Conservation (phyloP, 2,888 invertebrate genomes). For the Petrolisthes cinctipes region DNA sequence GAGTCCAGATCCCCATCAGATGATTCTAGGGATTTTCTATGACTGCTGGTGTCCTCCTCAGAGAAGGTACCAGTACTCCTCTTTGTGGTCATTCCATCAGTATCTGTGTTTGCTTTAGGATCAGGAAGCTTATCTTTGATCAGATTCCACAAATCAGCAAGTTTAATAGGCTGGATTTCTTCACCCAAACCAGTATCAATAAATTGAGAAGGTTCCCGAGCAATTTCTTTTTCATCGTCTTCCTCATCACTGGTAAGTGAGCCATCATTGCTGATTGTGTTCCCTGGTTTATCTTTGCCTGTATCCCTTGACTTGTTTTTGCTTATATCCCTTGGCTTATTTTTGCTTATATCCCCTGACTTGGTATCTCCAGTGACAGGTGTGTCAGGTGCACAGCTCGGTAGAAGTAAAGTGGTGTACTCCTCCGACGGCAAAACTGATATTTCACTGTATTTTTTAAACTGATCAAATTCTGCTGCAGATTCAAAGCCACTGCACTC, state of each 20-base stretch:
- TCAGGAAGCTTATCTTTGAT: slow-evolving; percentile 51
- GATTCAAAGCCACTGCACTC: slow-evolving; percentile 1
- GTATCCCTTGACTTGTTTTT: neutral
- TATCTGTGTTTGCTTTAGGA: neutral
- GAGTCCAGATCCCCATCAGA: slow-evolving; percentile 49
- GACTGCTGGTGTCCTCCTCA: slow-evolving; percentile 18
- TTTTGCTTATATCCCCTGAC: too few species aligned
- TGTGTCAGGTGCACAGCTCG: neutral
- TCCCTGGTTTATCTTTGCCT: neutral
- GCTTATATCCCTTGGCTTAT: too few species aligned
- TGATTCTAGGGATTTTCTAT: slow-evolving; percentile 22
- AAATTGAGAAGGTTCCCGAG: slow-evolving; percentile 28
- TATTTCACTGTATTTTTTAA: slow-evolving; percentile 38
- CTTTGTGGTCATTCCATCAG: neutral
- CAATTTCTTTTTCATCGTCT: neutral
- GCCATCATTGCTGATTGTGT: neutral
- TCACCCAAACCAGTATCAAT: slow-evolving; percentile 52
- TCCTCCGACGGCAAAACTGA: slow-evolving; percentile 35
- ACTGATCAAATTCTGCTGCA: slow-evolving; percentile 33
- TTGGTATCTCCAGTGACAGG: too few species aligned
- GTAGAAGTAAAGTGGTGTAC: slow-evolving; percentile 29
- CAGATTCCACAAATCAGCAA: slow-evolving; percentile 60
- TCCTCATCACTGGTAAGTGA: neutral
- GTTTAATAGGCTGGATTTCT: slow-evolving; percentile 47
- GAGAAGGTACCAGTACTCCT: neutral